phyloP scores from a whole-genome alignment of 2,888 invertebrate species.

The Corbicula japonica region DNA sequence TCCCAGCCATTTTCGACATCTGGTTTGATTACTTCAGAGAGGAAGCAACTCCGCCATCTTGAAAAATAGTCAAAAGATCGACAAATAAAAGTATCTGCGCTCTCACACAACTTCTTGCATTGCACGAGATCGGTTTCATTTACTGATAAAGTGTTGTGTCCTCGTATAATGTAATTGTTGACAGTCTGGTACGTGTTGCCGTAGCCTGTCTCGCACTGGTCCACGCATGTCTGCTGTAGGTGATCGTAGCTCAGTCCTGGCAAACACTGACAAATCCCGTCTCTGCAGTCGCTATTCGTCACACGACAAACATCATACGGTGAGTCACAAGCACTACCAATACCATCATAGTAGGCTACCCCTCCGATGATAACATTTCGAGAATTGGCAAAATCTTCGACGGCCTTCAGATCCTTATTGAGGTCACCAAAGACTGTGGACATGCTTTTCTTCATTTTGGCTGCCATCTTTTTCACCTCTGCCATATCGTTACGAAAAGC shows the following conservation, averaged over 20 bases:
- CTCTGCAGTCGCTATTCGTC: conserved; percentile 51
- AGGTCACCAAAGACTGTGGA: not conserved
- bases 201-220: conserved; percentile 35
- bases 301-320: conserved; percentile 43
- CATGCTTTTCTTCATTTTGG: conserved; percentile 29
- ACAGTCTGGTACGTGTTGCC: conserved; percentile 57
- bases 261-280: conserved; percentile 53
- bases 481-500: conserved; percentile 22
- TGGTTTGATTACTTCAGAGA: conserved; percentile 41
- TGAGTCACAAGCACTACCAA: conserved; percentile 44
- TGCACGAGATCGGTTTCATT: conserved; percentile 39
- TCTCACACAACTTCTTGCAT: conserved; percentile 45
- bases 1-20: conserved; percentile 44
- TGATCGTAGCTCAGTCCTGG: conserved; percentile 52
- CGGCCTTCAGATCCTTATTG: conserved; percentile 5
- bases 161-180: conserved; percentile 50
- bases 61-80: conserved; percentile 56
- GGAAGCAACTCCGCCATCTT: conserved; percentile 44
- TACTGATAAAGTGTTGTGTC: conserved; percentile 36
- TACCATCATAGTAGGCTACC: conserved; percentile 51
- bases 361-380: conserved; percentile 54
- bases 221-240: conserved; percentile 32
- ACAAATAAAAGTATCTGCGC: conserved; percentile 35
- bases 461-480: conserved; percentile 11
- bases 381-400: conserved; percentile 13